Percentiles rank a stretch among this genome's conserved stretches.
Evolutionary conservation across 1,140 invertebrate genomes (phyloP).

Genomic region (Paramacrobiotus metropolitanus): DNA sequence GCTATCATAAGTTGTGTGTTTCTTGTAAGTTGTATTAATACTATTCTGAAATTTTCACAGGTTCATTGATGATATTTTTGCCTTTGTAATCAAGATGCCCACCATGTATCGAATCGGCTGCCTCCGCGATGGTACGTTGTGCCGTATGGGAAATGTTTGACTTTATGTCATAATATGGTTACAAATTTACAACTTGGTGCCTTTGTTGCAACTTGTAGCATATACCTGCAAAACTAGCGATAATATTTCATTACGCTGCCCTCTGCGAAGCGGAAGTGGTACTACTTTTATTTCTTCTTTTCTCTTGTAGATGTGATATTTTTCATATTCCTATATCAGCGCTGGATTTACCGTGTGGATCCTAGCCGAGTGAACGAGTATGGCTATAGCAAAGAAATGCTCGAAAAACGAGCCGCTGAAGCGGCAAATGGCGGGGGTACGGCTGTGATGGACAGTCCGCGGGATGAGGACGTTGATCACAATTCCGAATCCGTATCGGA

Average conservation of each 20-base stretch:
- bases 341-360: constrained; percentile 93
- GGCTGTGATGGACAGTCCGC: background rate
- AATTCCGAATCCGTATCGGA: no score
- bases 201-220: constrained; percentile 10
- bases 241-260: no score
- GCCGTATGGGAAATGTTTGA: constrained; percentile 1
- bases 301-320: constrained; percentile 69
- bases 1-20: no score
- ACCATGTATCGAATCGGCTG: constrained; percentile 78
- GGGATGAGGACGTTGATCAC: no score
- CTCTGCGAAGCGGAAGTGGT: no score
- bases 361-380: constrained; percentile 83
- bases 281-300: constrained; percentile 8
- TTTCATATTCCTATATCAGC: constrained; percentile 92
- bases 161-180: background rate
- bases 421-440: no score
- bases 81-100: constrained; percentile 98
- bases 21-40: no score
- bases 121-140: constrained; percentile 60
- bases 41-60: background rate
- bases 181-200: no score
- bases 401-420: constrained; percentile 12
- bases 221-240: no score
- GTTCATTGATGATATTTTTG: constrained; percentile 98
- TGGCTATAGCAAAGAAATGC: constrained; percentile 39